phyloP scores from a whole-genome alignment of 2,113 vertebrate species.

The Oncorhynchus clarkii region DNA sequence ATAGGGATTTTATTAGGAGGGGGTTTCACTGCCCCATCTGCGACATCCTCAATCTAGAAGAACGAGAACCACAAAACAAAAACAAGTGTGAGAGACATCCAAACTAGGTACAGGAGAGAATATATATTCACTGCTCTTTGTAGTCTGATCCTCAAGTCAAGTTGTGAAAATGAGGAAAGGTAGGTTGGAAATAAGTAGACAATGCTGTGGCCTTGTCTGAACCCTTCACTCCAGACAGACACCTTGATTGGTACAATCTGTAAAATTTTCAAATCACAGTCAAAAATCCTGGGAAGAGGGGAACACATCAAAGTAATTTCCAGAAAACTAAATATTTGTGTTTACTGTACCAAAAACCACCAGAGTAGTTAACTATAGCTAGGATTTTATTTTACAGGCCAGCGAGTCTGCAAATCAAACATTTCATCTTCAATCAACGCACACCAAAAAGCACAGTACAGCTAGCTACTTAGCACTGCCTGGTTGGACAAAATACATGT shows the following conservation, averaged over 20 bases:
- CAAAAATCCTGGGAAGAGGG: too few species aligned
- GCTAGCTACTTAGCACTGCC: background rate
- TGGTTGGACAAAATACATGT: background rate
- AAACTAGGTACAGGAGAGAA: background rate
- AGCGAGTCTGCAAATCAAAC: background rate
- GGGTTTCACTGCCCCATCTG: constrained; percentile 95
- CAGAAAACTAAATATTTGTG: background rate
- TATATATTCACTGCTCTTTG: background rate
- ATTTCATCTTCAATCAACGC: background rate
- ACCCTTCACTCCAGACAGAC: too few species aligned
- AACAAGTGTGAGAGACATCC: background rate
- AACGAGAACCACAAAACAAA: constrained; percentile 12
- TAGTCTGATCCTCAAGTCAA: background rate
- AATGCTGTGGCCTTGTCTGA: too few species aligned
- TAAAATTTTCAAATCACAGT: too few species aligned
- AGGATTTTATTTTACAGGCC: background rate
- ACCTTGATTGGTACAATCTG: too few species aligned
- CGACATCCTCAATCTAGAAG: constrained; percentile 93
- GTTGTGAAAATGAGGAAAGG: too few species aligned
- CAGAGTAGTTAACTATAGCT: background rate
- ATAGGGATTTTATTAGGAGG: constrained; percentile 98
- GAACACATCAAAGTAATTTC: background rate
- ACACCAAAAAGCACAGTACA: background rate
- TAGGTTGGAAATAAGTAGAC: too few species aligned
- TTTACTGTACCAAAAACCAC: background rate